Base-by-base conservation (phyloP, 2,113 vertebrate genomes). In the Equus quagga region DNA sequence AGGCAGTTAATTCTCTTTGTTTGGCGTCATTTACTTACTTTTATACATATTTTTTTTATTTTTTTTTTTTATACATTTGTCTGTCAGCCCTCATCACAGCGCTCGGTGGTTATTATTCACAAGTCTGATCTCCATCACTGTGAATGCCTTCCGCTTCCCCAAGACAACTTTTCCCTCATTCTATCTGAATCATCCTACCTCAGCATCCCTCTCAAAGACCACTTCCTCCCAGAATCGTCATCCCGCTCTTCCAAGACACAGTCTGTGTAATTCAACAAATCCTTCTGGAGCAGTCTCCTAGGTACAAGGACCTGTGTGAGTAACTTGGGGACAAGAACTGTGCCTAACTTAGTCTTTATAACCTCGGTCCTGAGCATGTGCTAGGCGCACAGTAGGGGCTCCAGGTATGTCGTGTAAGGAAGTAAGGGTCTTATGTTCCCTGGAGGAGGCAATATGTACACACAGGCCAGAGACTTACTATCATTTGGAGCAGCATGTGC, bases 401-500 rank as follows among this genome's bases (percentile, higher is more conserved):
- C 33, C 46, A 3, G 3, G 64, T 15, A 8, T 49, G 41, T 54
- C 86, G 85, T 36, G 1, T 24, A 79, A 64, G 62, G 51, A 91
- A 15, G 19, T 21, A 51, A 76, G 28, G 41, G 36, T 3, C 54
- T 56, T 31, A 1, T 24, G 14, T 26, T 69, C 51, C 31, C 54
- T 21, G 72, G 11, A 80, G 46, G 26, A 60, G 14, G 11, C 28
- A 56, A 6, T 13, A 10, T 1, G 6, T 8, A 64, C 21, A 84
- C 14, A 24, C 33, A 60, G 2, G 36, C 51, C 46, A 67, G 49
- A 36, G 21, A 51, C 49, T 33, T n/a, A 58, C 33, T 6, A 46
- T 46, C 62, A 62, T 26, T 14, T n/a, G 18, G 7, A 9, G 33
- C 11, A 10, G 36, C 23, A 1, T 1, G 0, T 26, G 1, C 21